Conservation (phyloP, 2,113 vertebrate species). For the Caranx melampygus region DNA sequence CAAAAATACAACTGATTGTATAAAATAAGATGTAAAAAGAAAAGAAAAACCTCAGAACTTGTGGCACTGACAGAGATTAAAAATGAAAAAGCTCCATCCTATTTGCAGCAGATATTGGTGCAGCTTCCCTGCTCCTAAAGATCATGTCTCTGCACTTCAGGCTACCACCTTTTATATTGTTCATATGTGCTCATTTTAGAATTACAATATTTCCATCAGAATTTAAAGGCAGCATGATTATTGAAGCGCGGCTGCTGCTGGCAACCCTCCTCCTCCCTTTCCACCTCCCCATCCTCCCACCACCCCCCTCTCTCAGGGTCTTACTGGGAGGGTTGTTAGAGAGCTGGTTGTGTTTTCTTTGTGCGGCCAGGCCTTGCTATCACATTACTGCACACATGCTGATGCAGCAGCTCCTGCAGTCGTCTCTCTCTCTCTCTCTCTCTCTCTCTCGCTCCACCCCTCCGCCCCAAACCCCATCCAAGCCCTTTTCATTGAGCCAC, state of each 20-base stretch:
- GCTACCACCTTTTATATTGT: conserved; percentile 33
- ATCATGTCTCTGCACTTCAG: conserved; percentile 47
- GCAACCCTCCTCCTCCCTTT: conserved; percentile 11
- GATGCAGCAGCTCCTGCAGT: conserved; percentile 78
- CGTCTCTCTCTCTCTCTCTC: conserved; percentile 20
- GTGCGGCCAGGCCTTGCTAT: conserved; percentile 79
- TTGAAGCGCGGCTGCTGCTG: conserved; percentile 38
- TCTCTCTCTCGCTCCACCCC: conserved; percentile 17
- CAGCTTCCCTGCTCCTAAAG: conserved; percentile 28
- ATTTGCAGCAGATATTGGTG: conserved; percentile 42
- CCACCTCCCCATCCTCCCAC: conserved; percentile 20
- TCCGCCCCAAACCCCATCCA: conserved; percentile 17
- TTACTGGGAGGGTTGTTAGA: conserved; percentile 76
- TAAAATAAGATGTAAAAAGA: conserved; percentile 17
- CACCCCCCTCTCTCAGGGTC: conserved; percentile 60
- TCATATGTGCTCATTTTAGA: conserved; percentile 20
- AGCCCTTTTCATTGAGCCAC: conserved; percentile 38
- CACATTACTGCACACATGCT: conserved; percentile 86
- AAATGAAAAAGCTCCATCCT: not conserved
- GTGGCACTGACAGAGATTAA: conserved; percentile 38
- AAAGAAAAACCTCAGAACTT: conserved; percentile 10
- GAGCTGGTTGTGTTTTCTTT: conserved; percentile 84
- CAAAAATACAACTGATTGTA: conserved; percentile 15
- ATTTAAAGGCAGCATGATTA: conserved; percentile 71
- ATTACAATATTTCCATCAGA: conserved; percentile 42